Evolutionary conservation across 2,888 invertebrate species (phyloP).

Genomic region (Drosophila kokeensis): DNA sequence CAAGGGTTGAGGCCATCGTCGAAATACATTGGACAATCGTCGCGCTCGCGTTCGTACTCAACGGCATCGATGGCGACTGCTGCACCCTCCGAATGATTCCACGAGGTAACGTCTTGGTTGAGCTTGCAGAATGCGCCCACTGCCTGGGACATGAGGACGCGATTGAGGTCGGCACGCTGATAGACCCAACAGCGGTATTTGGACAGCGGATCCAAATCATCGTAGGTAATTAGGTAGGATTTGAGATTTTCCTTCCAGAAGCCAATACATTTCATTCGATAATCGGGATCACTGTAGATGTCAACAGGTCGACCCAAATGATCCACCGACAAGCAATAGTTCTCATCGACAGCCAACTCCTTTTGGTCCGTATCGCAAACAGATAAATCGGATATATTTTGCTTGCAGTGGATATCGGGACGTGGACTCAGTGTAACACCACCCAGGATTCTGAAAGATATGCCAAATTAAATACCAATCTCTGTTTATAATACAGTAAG

Average conservation of each 20-base stretch:
- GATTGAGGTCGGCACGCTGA: conserved; percentile 96
- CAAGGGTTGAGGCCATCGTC: conserved; percentile 97
- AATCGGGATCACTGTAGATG: conserved; percentile 97
- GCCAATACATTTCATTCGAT: conserved; percentile 98
- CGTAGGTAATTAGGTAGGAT: conserved; percentile 97
- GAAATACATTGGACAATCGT: conserved; percentile 98
- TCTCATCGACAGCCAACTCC: conserved; percentile 96
- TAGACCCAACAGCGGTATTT: conserved; percentile 99
- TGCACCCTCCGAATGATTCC: conserved; percentile 95
- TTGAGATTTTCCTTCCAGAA: conserved; percentile 99
- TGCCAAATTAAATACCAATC: neutral
- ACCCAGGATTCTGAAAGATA: conserved; percentile 91
- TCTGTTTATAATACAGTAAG: conserved; percentile 7
- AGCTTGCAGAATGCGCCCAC: conserved; percentile 96
- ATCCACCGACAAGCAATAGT: conserved; percentile 98
- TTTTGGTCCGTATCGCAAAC: conserved; percentile 98
- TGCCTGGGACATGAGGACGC: conserved; percentile 93
- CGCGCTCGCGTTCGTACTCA: conserved; percentile 96
- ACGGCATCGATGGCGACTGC: conserved; percentile 95
- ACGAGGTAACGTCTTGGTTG: conserved; percentile 95
- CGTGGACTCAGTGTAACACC: conserved; percentile 97
- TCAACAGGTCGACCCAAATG: conserved; percentile 97
- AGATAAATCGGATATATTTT: conserved; percentile 97
- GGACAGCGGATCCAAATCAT: conserved; percentile 97
- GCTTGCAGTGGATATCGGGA: conserved; percentile 95